Evolutionary conservation across 2,888 invertebrate genomes (phyloP), one percentile per base, ranked within the genome.

Genomic region (Rhagonycha fulva): DNA sequence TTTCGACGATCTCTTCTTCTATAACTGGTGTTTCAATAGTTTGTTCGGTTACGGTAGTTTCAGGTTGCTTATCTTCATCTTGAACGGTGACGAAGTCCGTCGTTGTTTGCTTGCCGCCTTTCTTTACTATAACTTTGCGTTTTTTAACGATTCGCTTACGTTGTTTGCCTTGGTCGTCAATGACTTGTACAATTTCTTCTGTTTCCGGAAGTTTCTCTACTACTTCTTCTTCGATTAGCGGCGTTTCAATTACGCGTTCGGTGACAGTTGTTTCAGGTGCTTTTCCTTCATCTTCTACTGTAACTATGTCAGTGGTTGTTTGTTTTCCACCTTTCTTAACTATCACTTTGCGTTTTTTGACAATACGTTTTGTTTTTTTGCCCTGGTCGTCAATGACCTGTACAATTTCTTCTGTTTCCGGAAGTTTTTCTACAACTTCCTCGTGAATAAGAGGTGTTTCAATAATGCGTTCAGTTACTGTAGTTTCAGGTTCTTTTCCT

Each of bases 311-410:
- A 0, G 84, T 86, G 32, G 85, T 86, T 80, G 87, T 87, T 75
- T 85, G 77, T 77, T 83, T 83, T 14, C 77, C 83, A 19, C 84
- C 87, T 71, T 82, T 85, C 12, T 86, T 26, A 78, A 86, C 88
- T 73, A 87, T 89, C 1, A 88, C 85, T 70, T 88, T 87, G 3
- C 87, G 86, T 77, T 87, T 89, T 9, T 87, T 89, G 30, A 75
- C 68, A 9, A 76, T 71, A 61, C 74, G 76, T 71, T 78, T 80
- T 47, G 74, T 76, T n/a, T 28, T 9, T 11, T 62, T 62, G 14
- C 62, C 62, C 1, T 62, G 14, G 0, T 62, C 62, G 14, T 62
- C 62, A 1, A 4, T 14, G 4, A 62, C 11, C 4, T 62, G 62
- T 2, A 62, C 14, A 0, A 19, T 14, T 9, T 62, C 62, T 62